These are phyloP conservation scores for Epirrhoe tristata DNA, from an alignment of 2,888 invertebrate species.

Conservation along the genomic window DNA sequence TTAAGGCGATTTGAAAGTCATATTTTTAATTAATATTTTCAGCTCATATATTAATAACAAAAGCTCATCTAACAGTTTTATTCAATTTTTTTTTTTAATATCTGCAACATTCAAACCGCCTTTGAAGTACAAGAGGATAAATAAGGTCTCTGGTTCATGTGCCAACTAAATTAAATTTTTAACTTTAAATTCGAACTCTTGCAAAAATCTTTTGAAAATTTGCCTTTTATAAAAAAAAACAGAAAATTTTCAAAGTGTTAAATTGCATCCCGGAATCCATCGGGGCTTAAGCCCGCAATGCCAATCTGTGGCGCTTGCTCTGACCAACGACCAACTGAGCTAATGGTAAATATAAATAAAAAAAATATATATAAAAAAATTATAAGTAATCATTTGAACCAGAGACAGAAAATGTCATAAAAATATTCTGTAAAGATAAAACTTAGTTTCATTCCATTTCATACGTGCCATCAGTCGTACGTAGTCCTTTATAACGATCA, in stretches of 20 bases:
- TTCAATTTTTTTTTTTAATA: not conserved
- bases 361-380: too few species aligned
- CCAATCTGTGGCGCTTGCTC: too few species aligned
- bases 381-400: constrained; percentile 7
- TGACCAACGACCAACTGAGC: too few species aligned
- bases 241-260: not conserved
- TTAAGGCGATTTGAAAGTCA: constrained; percentile 4
- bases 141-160: not conserved
- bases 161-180: not conserved
- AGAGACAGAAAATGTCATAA: constrained; percentile 21
- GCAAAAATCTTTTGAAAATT: too few species aligned
- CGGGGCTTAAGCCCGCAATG: too few species aligned
- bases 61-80: not conserved
- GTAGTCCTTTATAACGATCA: constrained; percentile 38
- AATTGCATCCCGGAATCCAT: not conserved
- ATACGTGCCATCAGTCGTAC: constrained; percentile 49
- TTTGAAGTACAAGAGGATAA: not conserved
- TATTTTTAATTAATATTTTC: not conserved
- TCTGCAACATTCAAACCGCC: not conserved
- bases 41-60: not conserved
- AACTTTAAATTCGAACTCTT: not conserved
- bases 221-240: not conserved
- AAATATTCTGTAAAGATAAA: constrained; percentile 6
- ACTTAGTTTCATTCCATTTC: constrained; percentile 24
- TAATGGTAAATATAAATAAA: too few species aligned